Conservation (phyloP, 2,888 invertebrate genomes). For the Synergus japonicus region DNA sequence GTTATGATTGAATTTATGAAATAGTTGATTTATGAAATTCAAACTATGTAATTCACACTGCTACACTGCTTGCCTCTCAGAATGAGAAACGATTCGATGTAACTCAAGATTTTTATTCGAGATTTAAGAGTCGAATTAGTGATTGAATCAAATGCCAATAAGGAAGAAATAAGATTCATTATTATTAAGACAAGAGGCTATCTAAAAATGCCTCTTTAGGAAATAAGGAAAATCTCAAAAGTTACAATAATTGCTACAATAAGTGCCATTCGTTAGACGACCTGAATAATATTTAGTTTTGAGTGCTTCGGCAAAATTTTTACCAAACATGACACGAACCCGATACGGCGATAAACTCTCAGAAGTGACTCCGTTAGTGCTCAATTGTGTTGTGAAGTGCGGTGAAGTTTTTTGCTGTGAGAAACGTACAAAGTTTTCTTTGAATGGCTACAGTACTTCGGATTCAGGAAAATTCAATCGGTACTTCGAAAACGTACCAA, state of each 20-base stretch:
- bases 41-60: conserved; percentile 1
- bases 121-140: conserved; percentile 10
- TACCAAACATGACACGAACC: conserved; percentile 39
- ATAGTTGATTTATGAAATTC: background rate
- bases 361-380: conserved; percentile 16
- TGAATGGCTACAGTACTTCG: conserved; percentile 53
- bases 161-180: background rate
- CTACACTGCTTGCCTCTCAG: conserved; percentile 37
- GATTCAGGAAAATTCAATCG: conserved; percentile 60
- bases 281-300: conserved; percentile 25
- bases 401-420: conserved; percentile 26
- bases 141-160: background rate
- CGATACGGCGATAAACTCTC: conserved; percentile 22
- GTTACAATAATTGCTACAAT: conserved; percentile 23
- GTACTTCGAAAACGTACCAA: conserved; percentile 55
- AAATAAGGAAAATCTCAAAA: background rate
- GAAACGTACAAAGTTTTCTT: conserved; percentile 32
- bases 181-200: background rate
- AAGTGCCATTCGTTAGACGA: conserved; percentile 28
- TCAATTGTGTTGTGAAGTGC: conserved; percentile 38
- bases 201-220: background rate
- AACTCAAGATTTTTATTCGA: conserved; percentile 3
- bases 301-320: conserved; percentile 18
- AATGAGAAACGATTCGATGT: background rate
- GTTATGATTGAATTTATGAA: background rate